A percentile compares a stretch with the other conserved stretches of the same genome.
phyloP scores from a whole-genome alignment of 2,113 vertebrate species.

The Oreotrochilus melanogaster region DNA sequence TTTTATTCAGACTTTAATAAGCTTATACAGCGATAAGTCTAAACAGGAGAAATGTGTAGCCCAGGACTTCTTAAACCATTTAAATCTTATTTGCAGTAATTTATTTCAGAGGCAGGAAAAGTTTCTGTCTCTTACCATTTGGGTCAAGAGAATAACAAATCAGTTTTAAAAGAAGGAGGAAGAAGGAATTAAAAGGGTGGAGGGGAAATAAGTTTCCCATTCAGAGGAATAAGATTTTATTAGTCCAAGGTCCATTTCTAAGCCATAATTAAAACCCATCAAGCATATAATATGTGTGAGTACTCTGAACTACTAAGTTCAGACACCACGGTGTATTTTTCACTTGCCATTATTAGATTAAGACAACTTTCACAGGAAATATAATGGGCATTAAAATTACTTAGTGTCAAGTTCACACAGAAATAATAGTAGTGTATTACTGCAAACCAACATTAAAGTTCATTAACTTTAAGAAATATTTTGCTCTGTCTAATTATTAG shows the following conservation, averaged over 20 bases:
- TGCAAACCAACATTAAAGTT: background rate
- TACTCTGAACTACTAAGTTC: background rate
- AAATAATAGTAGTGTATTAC: background rate
- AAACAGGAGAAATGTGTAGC: background rate
- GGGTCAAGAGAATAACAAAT: background rate
- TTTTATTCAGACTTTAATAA: slow-evolving; percentile 26
- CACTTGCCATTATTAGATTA: background rate
- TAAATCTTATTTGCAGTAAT: background rate
- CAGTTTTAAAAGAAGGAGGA: background rate
- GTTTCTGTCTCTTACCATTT: background rate
- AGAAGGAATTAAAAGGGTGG: background rate
- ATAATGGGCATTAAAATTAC: background rate
- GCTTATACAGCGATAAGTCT: background rate
- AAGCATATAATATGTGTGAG: background rate
- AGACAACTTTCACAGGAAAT: background rate
- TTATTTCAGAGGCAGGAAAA: background rate
- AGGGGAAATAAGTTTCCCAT: background rate
- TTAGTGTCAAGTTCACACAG: background rate
- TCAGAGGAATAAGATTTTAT: background rate
- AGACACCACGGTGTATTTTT: background rate
- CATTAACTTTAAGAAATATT: slow-evolving; percentile 2
- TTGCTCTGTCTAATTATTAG: background rate
- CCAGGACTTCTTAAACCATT: slow-evolving; percentile 8
- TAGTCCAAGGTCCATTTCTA: background rate
- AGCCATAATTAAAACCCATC: slow-evolving; percentile 13